These are phyloP conservation scores for Druceiella hillmani DNA, from an alignment of 2,888 invertebrate species.

Conservation along the genomic window DNA sequence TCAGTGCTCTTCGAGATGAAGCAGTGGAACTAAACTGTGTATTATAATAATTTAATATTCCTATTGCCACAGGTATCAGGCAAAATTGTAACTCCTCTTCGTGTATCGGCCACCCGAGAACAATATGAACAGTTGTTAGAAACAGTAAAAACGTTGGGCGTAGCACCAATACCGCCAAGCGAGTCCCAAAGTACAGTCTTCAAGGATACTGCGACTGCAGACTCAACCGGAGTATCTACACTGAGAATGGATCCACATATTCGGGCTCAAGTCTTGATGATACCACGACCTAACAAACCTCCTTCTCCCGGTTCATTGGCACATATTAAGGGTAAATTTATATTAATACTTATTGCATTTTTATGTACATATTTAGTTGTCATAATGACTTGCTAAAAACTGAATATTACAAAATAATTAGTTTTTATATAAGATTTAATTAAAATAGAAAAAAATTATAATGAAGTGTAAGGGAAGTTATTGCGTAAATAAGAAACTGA, in stretches of 20 bases:
- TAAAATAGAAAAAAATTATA: no score
- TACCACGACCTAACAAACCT: conserved; percentile 30
- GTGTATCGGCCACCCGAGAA: conserved; percentile 76
- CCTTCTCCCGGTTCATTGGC: conserved; percentile 20
- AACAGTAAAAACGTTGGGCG: conserved; percentile 44
- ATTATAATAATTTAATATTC: no score
- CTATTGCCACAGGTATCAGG: conserved; percentile 64
- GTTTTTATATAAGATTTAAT: no score
- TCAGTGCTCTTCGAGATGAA: no score
- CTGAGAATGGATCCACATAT: conserved; percentile 59
- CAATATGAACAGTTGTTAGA: conserved; percentile 89
- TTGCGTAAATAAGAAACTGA: no score
- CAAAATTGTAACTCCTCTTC: conserved; percentile 75
- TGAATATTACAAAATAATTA: no score
- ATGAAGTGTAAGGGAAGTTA: no score
- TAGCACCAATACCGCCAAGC: conserved; percentile 22
- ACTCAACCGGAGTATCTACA: conserved; percentile 32
- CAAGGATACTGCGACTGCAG: conserved; percentile 30
- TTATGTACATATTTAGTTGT: no score
- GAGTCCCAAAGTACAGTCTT: conserved; percentile 24
- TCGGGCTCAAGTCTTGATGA: conserved; percentile 49
- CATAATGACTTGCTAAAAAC: no score
- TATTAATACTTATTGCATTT: conserved; percentile 4
- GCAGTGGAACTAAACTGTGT: no score
- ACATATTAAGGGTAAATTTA: conserved; percentile 23